phyloP scores from a whole-genome alignment of 2,888 invertebrate species.

The Microchrysa polita region DNA sequence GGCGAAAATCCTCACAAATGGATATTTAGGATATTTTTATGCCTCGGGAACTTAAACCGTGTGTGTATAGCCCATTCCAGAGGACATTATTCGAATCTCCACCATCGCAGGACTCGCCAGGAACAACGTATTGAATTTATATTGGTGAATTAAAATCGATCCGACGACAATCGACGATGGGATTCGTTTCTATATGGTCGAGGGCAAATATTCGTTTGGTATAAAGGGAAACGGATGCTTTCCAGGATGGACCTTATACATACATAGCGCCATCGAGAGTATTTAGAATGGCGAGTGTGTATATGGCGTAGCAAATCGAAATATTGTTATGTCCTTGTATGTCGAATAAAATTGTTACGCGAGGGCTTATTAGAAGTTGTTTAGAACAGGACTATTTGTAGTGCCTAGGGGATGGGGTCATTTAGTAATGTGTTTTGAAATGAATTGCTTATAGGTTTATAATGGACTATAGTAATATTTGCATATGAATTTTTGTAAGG shows the following conservation, averaged over 20 bases:
- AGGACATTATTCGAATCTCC: too few species aligned
- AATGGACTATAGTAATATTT: too few species aligned
- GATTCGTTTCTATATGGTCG: conserved; percentile 14
- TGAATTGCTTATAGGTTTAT: too few species aligned
- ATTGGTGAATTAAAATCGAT: conserved; percentile 45
- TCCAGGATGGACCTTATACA: neutral
- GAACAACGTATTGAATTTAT: conserved; percentile 44
- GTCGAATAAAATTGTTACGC: conserved; percentile 16
- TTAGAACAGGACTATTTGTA: conserved; percentile 10
- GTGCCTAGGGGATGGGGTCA: too few species aligned
- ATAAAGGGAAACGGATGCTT: too few species aligned
- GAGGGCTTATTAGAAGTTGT: neutral
- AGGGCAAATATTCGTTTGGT: neutral
- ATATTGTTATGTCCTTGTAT: conserved; percentile 30
- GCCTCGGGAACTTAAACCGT: conserved; percentile 38
- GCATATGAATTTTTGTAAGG: too few species aligned
- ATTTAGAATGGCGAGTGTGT: too few species aligned
- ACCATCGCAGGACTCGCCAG: too few species aligned
- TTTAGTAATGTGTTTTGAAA: too few species aligned
- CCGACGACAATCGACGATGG: conserved; percentile 19
- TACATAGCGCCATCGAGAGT: neutral
- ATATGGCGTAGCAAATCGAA: conserved; percentile 21
- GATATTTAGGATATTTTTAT: conserved; percentile 44
- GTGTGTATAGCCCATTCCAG: too few species aligned
- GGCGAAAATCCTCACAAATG: conserved; percentile 38